Percentiles rank a stretch among this genome's conserved stretches.
phyloP scores from a whole-genome alignment of 2,113 vertebrate genomes.

The Solea senegalensis region DNA sequence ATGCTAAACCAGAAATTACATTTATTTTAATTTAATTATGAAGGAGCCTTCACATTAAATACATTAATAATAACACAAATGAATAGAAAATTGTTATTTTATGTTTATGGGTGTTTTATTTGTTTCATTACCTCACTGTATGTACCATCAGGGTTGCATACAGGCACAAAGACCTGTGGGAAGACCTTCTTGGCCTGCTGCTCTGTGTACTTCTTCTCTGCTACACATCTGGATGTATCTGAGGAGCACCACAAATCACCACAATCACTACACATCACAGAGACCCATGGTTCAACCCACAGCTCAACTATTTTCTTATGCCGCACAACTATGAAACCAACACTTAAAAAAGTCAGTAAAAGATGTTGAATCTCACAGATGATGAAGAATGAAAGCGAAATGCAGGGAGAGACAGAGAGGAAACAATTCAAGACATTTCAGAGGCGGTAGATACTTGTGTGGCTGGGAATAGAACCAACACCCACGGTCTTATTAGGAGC shows the following conservation, averaged over 20 bases:
- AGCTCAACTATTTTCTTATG: constrained; percentile 53
- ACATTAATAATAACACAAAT: neutral
- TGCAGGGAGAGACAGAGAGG: constrained; percentile 31
- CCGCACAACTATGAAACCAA: constrained; percentile 44
- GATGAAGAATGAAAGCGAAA: constrained; percentile 54
- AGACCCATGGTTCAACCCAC: constrained; percentile 38
- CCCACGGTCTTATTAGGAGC: constrained; percentile 65
- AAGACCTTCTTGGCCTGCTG: constrained; percentile 96
- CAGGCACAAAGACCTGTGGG: constrained; percentile 95
- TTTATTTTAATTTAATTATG: neutral
- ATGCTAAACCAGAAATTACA: neutral
- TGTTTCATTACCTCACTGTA: constrained; percentile 89
- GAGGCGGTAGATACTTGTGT: constrained; percentile 71
- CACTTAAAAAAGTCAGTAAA: constrained; percentile 52
- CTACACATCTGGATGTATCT: constrained; percentile 97
- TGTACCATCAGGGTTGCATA: constrained; percentile 94
- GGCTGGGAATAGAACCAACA: constrained; percentile 79
- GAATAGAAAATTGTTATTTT: neutral
- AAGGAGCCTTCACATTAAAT: neutral
- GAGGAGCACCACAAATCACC: constrained; percentile 66
- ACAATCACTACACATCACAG: constrained; percentile 49
- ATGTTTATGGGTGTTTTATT: neutral
- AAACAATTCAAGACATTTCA: constrained; percentile 76
- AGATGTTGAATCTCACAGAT: constrained; percentile 53
- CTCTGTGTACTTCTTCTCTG: constrained; percentile 97